phyloP scores from a whole-genome alignment of 2,888 invertebrate species.

The Apamea epomidion region DNA sequence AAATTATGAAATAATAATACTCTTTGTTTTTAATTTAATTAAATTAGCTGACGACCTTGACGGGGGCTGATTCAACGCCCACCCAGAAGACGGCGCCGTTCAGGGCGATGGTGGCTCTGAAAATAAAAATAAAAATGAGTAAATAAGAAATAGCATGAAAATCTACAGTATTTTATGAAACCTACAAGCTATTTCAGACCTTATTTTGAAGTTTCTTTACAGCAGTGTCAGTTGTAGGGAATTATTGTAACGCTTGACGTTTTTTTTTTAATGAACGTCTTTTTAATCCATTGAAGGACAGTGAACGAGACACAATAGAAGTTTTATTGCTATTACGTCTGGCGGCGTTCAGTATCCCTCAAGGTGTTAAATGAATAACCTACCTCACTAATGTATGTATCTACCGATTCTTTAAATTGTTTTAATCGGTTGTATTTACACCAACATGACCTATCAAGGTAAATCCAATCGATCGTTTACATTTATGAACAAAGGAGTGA shows the following conservation, averaged over 20 bases:
- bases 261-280: background rate
- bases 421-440: background rate
- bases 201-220: background rate
- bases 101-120: constrained; percentile 92
- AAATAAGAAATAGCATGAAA: background rate
- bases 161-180: background rate
- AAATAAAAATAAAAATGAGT: constrained; percentile 71
- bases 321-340: too few relatives aligned
- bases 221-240: background rate
- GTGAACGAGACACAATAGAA: background rate
- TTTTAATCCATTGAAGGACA: background rate
- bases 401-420: background rate
- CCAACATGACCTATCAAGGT: background rate
- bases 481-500: constrained; percentile 48
- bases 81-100: constrained; percentile 94
- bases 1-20: constrained; percentile 61
- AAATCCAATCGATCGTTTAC: constrained; percentile 20
- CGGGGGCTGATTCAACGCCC: constrained; percentile 91
- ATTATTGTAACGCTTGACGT: too few relatives aligned
- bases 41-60: constrained; percentile 86
- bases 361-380: background rate
- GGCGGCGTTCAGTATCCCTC: background rate
- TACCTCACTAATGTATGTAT: background rate
- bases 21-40: constrained; percentile 39
- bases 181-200: background rate